Conservation (phyloP, 2,888 invertebrate genomes). For the Ditylenchus weischeri region DNA sequence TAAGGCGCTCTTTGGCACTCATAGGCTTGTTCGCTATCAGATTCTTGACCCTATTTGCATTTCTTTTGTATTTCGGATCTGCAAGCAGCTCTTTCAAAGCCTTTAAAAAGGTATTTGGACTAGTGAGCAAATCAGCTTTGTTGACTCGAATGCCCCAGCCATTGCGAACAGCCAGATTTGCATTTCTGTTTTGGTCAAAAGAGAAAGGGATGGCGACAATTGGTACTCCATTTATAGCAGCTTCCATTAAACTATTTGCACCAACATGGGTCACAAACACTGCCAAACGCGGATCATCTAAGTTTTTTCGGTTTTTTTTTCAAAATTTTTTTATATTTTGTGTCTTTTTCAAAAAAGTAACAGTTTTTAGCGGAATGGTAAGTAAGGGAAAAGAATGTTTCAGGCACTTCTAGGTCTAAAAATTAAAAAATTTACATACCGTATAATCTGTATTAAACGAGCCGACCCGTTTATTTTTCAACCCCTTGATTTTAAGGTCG, state of each 20-base stretch:
- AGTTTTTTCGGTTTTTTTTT: background rate
- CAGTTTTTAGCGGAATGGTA: too few species aligned
- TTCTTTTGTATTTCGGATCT: background rate
- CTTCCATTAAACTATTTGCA: conserved; percentile 1
- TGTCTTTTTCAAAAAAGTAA: too few species aligned
- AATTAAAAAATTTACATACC: too few species aligned
- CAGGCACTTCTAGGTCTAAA: too few species aligned
- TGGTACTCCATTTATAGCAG: conserved; percentile 1
- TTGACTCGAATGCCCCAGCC: conserved; percentile 1
- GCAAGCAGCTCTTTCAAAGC: background rate
- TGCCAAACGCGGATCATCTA: background rate
- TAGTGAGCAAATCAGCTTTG: background rate
- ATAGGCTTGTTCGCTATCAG: conserved; percentile 2
- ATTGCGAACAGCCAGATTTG: conserved; percentile 8
- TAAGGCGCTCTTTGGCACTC: background rate
- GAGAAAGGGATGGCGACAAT: conserved; percentile 1
- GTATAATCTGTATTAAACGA: too few species aligned
- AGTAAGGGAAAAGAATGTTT: too few species aligned
- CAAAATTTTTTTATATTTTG: too few species aligned
- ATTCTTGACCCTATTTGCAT: background rate
- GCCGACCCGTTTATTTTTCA: too few species aligned
- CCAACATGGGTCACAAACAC: conserved; percentile 6
- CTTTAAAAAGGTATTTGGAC: background rate
- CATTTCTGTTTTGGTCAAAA: conserved; percentile 9
- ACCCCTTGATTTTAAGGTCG: too few species aligned